A percentile compares a stretch with the other conserved stretches of the same genome.
Evolutionary conservation across 2,113 vertebrate genomes (phyloP).

Genomic region (Ginglymostoma cirratum): DNA sequence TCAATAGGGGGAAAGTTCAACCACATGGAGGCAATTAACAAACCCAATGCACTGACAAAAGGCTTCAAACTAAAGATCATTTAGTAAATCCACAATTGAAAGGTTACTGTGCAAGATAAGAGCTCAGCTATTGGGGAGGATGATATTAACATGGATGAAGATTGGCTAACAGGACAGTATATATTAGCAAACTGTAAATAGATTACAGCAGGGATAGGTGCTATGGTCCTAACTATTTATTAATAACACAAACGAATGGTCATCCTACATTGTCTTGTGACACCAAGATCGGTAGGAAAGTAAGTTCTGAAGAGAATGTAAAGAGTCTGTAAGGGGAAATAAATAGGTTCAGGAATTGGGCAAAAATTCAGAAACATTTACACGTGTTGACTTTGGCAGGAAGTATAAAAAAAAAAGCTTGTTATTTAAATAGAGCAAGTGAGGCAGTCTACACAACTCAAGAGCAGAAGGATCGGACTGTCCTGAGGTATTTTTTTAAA

Average conservation of each 20-base stretch:
- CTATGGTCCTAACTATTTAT: neutral
- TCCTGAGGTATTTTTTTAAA: neutral
- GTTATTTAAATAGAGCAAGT: neutral
- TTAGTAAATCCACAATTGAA: neutral
- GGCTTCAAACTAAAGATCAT: neutral
- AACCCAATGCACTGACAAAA: no score
- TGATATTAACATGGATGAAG: neutral
- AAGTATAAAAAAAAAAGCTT: neutral
- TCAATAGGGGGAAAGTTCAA: neutral
- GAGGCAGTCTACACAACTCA: neutral
- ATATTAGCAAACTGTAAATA: neutral
- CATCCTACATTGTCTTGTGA: neutral
- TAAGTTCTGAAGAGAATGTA: neutral
- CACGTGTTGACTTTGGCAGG: neutral
- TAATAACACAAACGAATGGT: neutral
- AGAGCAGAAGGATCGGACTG: neutral
- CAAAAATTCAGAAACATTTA: neutral
- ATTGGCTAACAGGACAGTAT: neutral
- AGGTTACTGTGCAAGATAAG: neutral
- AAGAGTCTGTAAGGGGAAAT: neutral
- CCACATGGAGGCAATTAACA: neutral
- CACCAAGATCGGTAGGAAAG: neutral
- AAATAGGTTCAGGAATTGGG: neutral
- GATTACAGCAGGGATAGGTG: neutral
- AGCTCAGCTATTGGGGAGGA: neutral